phyloP scores from a whole-genome alignment of 2,797 vertebrate species.

The Catharus ustulatus region DNA sequence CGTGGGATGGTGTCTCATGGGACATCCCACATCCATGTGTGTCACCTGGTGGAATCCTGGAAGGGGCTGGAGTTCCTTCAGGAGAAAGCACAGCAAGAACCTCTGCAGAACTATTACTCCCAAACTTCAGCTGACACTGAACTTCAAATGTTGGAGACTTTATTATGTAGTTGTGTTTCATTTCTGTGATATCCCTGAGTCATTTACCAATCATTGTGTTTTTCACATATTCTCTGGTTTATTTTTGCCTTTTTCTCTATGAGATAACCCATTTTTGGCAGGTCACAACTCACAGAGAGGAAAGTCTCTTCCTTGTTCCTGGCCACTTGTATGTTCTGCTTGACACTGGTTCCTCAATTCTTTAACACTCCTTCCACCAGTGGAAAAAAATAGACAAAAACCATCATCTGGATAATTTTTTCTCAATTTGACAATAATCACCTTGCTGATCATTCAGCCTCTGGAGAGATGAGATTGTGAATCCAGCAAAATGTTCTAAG shows the following conservation, averaged over 20 bases:
- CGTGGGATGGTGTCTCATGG: background rate
- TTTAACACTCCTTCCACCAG: background rate
- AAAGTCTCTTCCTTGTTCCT: background rate
- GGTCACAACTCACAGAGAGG: background rate
- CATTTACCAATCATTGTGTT: background rate
- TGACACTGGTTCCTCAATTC: background rate
- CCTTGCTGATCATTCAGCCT: background rate
- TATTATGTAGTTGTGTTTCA: background rate
- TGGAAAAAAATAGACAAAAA: background rate
- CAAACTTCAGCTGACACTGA: background rate
- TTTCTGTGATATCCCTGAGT: background rate
- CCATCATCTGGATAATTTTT: background rate
- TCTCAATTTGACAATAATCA: background rate
- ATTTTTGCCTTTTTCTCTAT: background rate
- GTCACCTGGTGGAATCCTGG: background rate
- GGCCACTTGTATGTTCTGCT: background rate
- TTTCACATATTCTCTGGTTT: background rate
- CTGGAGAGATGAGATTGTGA: background rate
- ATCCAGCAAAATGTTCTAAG: background rate
- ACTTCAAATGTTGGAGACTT: background rate
- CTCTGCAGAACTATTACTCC: background rate
- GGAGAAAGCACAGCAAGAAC: background rate
- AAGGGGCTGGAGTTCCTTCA: background rate
- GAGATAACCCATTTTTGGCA: constrained; percentile 1
- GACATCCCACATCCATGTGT: fast-evolving